These are phyloP conservation scores for Caradrina kadenii DNA, from an alignment of 2,888 invertebrate species.

Conservation along the genomic window DNA sequence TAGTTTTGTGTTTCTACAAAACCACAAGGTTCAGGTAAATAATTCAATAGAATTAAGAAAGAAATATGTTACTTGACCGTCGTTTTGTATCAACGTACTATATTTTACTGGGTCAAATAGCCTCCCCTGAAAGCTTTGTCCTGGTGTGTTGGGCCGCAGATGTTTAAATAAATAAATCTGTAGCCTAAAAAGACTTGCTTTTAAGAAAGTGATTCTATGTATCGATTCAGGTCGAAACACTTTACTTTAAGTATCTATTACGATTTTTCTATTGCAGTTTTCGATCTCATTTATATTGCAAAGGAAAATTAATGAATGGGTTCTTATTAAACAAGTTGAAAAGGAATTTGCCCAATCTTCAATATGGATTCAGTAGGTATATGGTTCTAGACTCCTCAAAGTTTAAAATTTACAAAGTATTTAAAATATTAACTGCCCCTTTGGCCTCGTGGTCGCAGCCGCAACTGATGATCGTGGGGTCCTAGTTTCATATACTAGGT, in stretches of 20 bases:
- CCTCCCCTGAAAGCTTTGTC: constrained; percentile 44
- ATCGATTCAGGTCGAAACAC: constrained; percentile 3
- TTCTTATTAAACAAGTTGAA: background rate
- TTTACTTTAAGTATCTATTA: no score
- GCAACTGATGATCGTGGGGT: no score
- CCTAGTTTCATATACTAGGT: no score
- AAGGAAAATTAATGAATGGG: background rate
- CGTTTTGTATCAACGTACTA: constrained; percentile 49
- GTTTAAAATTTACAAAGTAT: no score
- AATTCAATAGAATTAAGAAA: constrained; percentile 56
- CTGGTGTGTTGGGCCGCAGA: constrained; percentile 7
- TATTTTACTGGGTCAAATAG: constrained; percentile 47
- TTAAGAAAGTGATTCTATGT: constrained; percentile 15
- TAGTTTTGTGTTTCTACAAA: constrained; percentile 26
- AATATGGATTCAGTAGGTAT: no score
- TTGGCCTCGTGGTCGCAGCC: no score
- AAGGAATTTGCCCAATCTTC: no score
- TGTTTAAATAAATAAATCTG: constrained; percentile 46
- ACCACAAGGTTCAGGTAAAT: constrained; percentile 50
- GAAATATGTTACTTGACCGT: constrained; percentile 52
- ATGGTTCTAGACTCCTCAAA: no score
- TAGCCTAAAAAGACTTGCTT: background rate
- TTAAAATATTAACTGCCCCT: no score
- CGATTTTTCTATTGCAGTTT: background rate
- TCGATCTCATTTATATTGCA: background rate